These are phyloP conservation scores for Cynocephalus volans DNA, from an alignment of 2,113 vertebrate species.

Conservation along the genomic window DNA sequence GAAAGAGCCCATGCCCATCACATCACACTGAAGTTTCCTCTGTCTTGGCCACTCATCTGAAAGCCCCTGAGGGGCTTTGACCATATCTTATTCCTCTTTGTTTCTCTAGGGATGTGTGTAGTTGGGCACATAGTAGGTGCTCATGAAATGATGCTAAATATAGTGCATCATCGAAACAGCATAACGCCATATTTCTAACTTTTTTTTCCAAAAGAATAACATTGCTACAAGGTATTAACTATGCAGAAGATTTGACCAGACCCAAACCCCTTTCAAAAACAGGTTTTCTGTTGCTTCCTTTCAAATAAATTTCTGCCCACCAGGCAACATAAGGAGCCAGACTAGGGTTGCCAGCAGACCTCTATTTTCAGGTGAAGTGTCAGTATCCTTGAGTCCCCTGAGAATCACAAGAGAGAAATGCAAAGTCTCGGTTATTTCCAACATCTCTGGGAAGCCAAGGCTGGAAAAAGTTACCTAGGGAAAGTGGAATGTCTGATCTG, in stretches of 20 bases:
- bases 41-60: neutral
- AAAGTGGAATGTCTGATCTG: slow-evolving; percentile 48
- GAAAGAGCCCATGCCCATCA: neutral
- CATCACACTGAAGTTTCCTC: neutral
- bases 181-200: neutral
- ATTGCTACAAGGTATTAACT: slow-evolving; percentile 1
- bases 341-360: neutral
- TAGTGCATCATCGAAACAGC: neutral
- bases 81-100: neutral
- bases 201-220: slow-evolving; percentile 46
- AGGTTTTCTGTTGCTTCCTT: slow-evolving; percentile 10
- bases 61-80: neutral
- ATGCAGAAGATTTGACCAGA: neutral
- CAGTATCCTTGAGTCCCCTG: neutral
- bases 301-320: neutral
- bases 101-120: neutral
- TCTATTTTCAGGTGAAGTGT: neutral
- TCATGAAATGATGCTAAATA: neutral
- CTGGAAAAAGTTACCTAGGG: slow-evolving; percentile 6
- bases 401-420: neutral
- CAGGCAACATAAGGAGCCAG: neutral
- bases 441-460: slow-evolving; percentile 64
- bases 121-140: neutral
- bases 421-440: slow-evolving; percentile 50
- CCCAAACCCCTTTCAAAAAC: slow-evolving; percentile 42